A percentile compares a stretch with the other conserved stretches of the same genome.
phyloP scores from a whole-genome alignment of 2,113 vertebrate genomes.

The Crotalus helleri region DNA sequence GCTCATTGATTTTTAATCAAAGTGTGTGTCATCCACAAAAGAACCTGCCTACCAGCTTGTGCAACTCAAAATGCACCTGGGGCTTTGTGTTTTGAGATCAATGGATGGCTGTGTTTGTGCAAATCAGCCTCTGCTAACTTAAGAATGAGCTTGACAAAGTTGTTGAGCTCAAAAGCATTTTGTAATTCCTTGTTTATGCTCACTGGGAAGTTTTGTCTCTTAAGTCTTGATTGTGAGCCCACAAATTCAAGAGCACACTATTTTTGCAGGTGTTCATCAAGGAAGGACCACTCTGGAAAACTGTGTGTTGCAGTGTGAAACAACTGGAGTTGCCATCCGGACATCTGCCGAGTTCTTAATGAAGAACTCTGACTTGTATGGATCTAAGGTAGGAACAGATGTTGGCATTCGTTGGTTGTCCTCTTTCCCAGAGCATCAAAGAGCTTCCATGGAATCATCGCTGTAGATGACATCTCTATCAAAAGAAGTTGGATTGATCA shows the following conservation, averaged over 20 bases:
- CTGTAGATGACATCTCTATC: not conserved
- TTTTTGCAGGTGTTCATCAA: conserved; percentile 79
- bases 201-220: not conserved
- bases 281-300: conserved; percentile 87
- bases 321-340: conserved; percentile 86
- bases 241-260: not conserved
- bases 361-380: conserved; percentile 93
- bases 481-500: not conserved
- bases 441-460: not conserved
- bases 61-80: not conserved
- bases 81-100: not conserved
- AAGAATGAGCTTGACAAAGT: not conserved
- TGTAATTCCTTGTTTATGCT: not conserved
- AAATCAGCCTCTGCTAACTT: not conserved
- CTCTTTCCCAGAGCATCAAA: not conserved
- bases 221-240: not conserved
- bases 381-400: conserved; percentile 81
- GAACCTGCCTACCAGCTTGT: not conserved
- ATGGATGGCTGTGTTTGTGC: not conserved
- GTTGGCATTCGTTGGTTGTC: not conserved
- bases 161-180: not conserved
- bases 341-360: conserved; percentile 85
- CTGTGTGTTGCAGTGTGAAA: conserved; percentile 93
- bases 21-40: not conserved
- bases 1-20: not conserved